Base-by-base conservation (phyloP, 2,113 vertebrate genomes). In the Gulo gulo region DNA sequence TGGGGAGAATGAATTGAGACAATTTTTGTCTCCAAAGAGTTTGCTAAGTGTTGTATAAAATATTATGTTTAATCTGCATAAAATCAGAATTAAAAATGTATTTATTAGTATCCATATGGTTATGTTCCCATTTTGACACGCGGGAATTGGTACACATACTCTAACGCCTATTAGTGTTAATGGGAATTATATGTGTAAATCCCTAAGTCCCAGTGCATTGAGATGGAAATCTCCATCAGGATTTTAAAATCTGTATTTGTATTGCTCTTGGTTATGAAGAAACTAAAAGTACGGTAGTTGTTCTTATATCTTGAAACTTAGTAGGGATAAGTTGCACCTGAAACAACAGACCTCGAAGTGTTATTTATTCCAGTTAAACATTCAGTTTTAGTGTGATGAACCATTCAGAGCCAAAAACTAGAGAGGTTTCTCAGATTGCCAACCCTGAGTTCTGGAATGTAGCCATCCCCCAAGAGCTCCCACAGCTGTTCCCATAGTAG, bases 361-460 rank as follows among this genome's bases (percentile, higher is more conserved):
- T 98, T 98, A 98, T 98, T 98, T 98, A 98, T 98, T 98, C 95
- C 95, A 98, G 97, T 97, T 98, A 98, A 98, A 99, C 97, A 97
- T 98, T 98, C 98, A 87, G 96, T 98, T 95, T 97, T 97, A 96
- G 96, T 98, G 97, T 97, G 98, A 98, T 98, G 98, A 98, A 98
- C 98, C 96, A 69, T 95, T 98, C 97, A 89, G 98, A 98, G 98
- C 96, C 98, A 97, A 97, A 96, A 97, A 91, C 81, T 92, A 4
- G 65, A 98, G 97, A 97, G 95, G 87, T 85, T 98, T 94, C 97
- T 98, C 74, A 26, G 97, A 94, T 97, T 98, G 97, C 98, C 98
- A 98, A 89, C 93, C 94, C 85, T 15, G 73, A 82, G 94, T 98
- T 98, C 74, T 98, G 98, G 98, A 98, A 91, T 20, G 50, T 31